Evolutionary conservation across 2,888 invertebrate genomes (phyloP), one percentile per base, ranked within the genome.

Genomic region (Tridacna gigas): DNA sequence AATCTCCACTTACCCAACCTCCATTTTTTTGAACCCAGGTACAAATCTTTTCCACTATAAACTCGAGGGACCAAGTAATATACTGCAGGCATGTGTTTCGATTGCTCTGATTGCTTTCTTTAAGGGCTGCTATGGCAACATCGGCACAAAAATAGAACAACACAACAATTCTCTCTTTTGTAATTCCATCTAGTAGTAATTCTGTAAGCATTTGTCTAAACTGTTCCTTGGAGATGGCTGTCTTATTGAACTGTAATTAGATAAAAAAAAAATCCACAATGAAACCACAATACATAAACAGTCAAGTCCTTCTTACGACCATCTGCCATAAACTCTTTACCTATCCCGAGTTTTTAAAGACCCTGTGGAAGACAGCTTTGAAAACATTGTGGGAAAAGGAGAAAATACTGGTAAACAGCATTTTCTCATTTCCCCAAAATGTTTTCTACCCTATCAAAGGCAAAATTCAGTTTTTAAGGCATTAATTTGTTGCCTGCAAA

Each of bases 61-160:
- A 94, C 25, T 82, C 56, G 37, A 93, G 66, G 0, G 94, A 93
- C 94, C 94, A 94, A 20, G 82, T 77, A 7, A 94, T 85, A 65
- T 92, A 88, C 63, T 79, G 86, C 9, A 74, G 73, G 80, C 91
- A 93, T 71, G 90, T 73, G n/a, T 89, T 81, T 11, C 83, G 73
- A 11, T 91, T 88, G 3, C 83, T 63, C 25, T 69, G 63, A 0
- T 63, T 80, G 60, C 76, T 74, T 22, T 84, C 61, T 45, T 82
- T 85, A 26, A 93, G 83, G 11, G 92, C 87, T 77, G 91, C 84
- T 76, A 94, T 91, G 65, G 93, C 92, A 60, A 94, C 88, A 83
- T 94, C 94, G 9, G 93, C 90, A 80, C 94, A 94, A 89, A 94
- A 94, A 86, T 90, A 93, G 86, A 94, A 94, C 20, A 94, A 85